phyloP scores from a whole-genome alignment of 2,888 invertebrate genomes.

The Podabrus alpinus region DNA sequence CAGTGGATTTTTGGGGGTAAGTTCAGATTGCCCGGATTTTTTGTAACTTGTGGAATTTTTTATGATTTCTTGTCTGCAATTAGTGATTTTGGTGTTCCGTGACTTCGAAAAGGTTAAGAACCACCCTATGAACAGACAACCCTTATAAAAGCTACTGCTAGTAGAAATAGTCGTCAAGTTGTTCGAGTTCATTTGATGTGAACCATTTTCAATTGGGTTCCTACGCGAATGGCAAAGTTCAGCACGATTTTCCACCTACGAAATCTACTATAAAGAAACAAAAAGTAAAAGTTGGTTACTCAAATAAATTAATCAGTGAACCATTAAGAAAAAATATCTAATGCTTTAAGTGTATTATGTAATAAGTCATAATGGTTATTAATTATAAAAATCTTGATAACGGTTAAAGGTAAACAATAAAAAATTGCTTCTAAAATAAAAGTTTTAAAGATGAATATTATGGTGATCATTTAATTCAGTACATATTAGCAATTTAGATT shows the following conservation, averaged over 20 bases:
- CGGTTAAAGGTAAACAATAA: background rate
- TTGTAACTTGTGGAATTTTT: too few species aligned
- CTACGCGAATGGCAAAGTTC: too few species aligned
- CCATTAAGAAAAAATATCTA: background rate
- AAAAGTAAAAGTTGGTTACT: background rate
- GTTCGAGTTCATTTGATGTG: too few species aligned
- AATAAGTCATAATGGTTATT: background rate
- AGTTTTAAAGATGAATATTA: background rate
- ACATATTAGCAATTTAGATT: slow-evolving; percentile 27
- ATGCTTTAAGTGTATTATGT: background rate
- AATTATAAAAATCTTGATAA: background rate
- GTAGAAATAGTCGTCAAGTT: too few species aligned
- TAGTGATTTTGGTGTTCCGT: too few species aligned
- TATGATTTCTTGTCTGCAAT: too few species aligned
- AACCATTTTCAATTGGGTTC: too few species aligned
- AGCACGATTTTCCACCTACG: background rate
- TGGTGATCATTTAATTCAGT: background rate
- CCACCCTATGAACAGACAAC: too few species aligned
- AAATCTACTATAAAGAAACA: background rate
- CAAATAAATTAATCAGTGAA: background rate
- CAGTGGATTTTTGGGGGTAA: too few species aligned
- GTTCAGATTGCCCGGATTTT: too few species aligned
- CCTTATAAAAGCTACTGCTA: too few species aligned
- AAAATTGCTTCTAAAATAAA: background rate
- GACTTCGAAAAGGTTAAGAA: too few species aligned